Base-by-base conservation (phyloP, 2,797 vertebrate genomes). In the Gouania willdenowi region DNA sequence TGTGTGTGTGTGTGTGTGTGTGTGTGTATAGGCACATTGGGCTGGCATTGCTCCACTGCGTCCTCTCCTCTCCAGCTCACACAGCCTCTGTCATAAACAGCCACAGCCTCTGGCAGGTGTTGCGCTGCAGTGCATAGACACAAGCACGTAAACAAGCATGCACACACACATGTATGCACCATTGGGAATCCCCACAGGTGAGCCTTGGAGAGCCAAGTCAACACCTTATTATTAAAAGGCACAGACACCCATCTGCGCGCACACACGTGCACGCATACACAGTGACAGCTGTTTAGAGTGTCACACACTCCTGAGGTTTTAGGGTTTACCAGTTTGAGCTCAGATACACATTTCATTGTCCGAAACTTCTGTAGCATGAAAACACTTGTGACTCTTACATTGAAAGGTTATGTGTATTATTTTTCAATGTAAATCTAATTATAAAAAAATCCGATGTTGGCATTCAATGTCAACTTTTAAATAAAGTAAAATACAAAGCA, bases 81-180 rank as follows among this genome's bases (percentile, higher is more conserved):
- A 64, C 63, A 61, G 64, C 64, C 70, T 61, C 89, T 89, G 83
- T 86, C 86, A 90, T 90, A 89, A 91, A 82, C 84, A 85, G 86
- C 89, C 88, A 78, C 85, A 86, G 89, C 89, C 91, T 89, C 89
- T 88, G 88, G 91, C 93, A 94, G 93, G 92, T 92, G 93, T 90
- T 88, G 83, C 81, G 61, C 85, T 85, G 85, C 82, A 83, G 83
- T 86, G 88, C 70, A 75, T 69, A 79, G 71, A 77, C n/a, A 28
- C 0, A 18, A 18, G 11, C 3, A 26, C 29, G 26, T 10, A 27
- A 29, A 27, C 24, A 30, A 22, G 19, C n/a, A 23, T 38, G 27
- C 21, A 18, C n/a, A 23, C 38, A 50, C 45, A 47, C 48, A 17
- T 13, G 30, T 32, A 40, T 65, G 64, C 62, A 69, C 49, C 30